Percentiles rank a stretch among this genome's conserved stretches.
Evolutionary conservation across 2,113 vertebrate genomes (phyloP).

Genomic region (Merops nubicus): DNA sequence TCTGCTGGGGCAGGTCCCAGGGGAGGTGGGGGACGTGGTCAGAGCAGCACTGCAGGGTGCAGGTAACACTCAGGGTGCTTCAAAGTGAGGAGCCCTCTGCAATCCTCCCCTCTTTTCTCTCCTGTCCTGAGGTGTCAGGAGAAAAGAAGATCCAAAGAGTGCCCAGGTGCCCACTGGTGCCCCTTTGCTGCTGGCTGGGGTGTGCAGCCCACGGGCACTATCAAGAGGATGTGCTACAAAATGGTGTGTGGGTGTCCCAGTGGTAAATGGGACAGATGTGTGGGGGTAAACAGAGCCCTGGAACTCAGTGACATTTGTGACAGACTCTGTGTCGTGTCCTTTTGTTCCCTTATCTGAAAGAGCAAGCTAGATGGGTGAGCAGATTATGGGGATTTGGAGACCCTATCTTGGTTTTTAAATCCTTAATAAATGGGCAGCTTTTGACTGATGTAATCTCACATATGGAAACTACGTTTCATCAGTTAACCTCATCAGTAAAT

Average conservation of each 20-base stretch:
- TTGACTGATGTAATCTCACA: background rate
- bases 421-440: background rate
- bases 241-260: background rate
- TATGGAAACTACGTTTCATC: background rate
- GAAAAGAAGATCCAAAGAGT: background rate
- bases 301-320: background rate
- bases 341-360: background rate
- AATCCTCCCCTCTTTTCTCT: background rate
- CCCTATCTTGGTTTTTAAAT: background rate
- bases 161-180: background rate
- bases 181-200: background rate
- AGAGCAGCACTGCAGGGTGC: background rate
- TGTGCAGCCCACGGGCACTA: accelerated
- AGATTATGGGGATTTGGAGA: background rate
- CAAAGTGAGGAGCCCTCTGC: background rate
- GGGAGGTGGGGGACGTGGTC: background rate
- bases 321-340: background rate
- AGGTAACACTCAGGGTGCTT: background rate
- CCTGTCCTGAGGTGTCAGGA: background rate
- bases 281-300: background rate
- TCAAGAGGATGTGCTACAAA: accelerated
- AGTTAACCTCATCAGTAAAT: background rate
- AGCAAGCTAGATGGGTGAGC: background rate
- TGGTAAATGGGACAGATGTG: background rate
- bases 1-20: background rate